Conservation (phyloP, 2,888 invertebrate genomes). For the Strigamia crassipes region DNA sequence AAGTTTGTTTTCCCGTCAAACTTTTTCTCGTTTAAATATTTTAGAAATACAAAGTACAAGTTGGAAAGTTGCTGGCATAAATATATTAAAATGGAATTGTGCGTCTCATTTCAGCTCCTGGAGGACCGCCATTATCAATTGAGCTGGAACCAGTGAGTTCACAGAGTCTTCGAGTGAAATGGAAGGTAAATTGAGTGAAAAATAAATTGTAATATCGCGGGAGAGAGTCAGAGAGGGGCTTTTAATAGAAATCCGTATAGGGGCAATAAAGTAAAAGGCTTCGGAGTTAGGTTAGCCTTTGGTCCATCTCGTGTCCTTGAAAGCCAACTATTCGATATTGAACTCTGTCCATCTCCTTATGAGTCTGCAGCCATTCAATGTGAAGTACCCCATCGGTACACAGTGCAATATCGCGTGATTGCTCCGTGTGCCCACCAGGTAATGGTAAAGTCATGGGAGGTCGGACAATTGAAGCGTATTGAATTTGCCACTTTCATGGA, state of each 20-base stretch:
- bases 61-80: too few relatives aligned
- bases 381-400: constrained; percentile 41
- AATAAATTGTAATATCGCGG: not conserved
- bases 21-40: not conserved
- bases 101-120: constrained; percentile 46
- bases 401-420: constrained; percentile 40
- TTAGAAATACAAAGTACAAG: not conserved
- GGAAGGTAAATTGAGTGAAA: constrained; percentile 56
- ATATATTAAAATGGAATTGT: not conserved
- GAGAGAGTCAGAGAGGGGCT: not conserved
- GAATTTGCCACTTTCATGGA: constrained; percentile 42
- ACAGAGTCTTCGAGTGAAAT: constrained; percentile 56
- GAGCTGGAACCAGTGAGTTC: constrained; percentile 57
- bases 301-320: constrained; percentile 16
- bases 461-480: constrained; percentile 42
- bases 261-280: constrained; percentile 21
- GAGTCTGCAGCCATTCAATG: constrained; percentile 19
- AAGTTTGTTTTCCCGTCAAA: not conserved
- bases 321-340: constrained; percentile 36
- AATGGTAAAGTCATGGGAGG: constrained; percentile 38
- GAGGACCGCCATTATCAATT: constrained; percentile 56
- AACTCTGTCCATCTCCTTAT: constrained; percentile 42
- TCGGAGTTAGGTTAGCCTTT: constrained; percentile 22
- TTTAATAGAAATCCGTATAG: constrained; percentile 3
- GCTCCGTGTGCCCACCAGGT: constrained; percentile 35